Evolutionary conservation across 2,888 invertebrate genomes (phyloP).

Genomic region (Timandra comae): DNA sequence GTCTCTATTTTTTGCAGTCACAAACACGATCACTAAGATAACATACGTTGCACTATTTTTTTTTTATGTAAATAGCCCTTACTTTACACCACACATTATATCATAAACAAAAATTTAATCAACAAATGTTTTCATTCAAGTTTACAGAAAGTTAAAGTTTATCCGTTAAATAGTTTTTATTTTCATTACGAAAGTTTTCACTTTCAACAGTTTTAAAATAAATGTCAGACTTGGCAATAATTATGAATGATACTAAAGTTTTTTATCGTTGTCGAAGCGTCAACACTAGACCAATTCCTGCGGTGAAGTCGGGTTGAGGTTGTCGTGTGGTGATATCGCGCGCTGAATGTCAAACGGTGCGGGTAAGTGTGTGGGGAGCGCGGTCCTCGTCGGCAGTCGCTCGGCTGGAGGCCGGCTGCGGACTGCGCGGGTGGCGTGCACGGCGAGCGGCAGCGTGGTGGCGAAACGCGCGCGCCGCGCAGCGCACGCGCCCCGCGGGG

Average conservation of each 20-base stretch:
- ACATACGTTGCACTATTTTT: constrained; percentile 32
- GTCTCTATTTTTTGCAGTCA: constrained; percentile 55
- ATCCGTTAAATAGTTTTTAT: constrained; percentile 26
- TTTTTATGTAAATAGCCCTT: constrained; percentile 9
- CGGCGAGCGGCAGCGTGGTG: constrained; percentile 41
- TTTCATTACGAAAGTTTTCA: constrained; percentile 38
- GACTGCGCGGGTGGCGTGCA: constrained; percentile 59
- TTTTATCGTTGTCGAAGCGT: constrained; percentile 34
- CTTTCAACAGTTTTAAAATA: constrained; percentile 26
- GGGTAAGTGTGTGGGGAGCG: constrained; percentile 24
- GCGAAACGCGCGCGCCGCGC: constrained; percentile 44
- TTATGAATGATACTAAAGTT: constrained; percentile 26
- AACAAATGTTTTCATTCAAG: constrained; percentile 7
- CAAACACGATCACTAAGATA: constrained; percentile 56
- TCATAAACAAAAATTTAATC: constrained; percentile 1
- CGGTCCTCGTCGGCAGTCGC: constrained; percentile 44
- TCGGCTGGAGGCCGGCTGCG: constrained; percentile 66
- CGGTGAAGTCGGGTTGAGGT: constrained; percentile 54
- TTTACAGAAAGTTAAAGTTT: too few species aligned
- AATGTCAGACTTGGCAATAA: constrained; percentile 22
- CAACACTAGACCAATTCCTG: constrained; percentile 61
- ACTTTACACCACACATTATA: constrained; percentile 38
- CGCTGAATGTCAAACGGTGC: constrained; percentile 59
- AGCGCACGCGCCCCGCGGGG: constrained; percentile 67
- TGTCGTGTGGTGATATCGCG: constrained; percentile 56